Evolutionary conservation across 2,797 vertebrate species (phyloP).

Genomic region (Centropyge bicolor): DNA sequence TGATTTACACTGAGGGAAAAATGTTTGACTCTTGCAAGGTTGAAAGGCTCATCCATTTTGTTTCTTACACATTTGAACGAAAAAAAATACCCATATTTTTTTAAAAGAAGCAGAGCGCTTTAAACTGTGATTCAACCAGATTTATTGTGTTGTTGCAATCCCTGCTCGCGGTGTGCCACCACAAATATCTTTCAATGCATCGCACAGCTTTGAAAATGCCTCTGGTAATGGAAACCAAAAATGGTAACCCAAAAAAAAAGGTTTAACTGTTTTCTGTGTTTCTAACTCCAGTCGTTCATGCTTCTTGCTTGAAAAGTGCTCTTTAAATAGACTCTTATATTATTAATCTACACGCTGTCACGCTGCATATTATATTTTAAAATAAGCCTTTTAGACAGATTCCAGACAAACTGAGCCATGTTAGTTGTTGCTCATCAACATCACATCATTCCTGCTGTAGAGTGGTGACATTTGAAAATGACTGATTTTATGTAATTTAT

Average conservation of each 20-base stretch:
- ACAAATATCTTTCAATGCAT: neutral
- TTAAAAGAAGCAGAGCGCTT: neutral
- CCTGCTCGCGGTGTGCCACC: neutral
- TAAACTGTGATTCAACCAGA: neutral
- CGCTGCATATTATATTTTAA: neutral
- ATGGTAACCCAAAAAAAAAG: neutral
- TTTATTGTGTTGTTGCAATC: neutral
- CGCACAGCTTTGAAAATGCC: neutral
- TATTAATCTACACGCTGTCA: neutral
- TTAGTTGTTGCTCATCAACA: neutral
- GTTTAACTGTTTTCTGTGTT: neutral
- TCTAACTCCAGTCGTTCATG: neutral
- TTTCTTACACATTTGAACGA: neutral
- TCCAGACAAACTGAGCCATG: neutral
- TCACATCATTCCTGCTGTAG: neutral
- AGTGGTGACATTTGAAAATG: neutral
- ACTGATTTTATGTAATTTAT: neutral
- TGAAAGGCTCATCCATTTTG: neutral
- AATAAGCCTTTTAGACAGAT: neutral
- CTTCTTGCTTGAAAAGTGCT: neutral
- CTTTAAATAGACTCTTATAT: neutral
- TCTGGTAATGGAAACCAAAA: neutral
- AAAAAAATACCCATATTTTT: neutral
- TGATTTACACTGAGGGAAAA: slow-evolving; percentile 7
- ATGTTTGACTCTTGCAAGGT: neutral